A percentile compares a stretch with the other conserved stretches of the same genome.
Evolutionary conservation across 2,113 vertebrate genomes (phyloP).

Genomic region (Phoxinus phoxinus): DNA sequence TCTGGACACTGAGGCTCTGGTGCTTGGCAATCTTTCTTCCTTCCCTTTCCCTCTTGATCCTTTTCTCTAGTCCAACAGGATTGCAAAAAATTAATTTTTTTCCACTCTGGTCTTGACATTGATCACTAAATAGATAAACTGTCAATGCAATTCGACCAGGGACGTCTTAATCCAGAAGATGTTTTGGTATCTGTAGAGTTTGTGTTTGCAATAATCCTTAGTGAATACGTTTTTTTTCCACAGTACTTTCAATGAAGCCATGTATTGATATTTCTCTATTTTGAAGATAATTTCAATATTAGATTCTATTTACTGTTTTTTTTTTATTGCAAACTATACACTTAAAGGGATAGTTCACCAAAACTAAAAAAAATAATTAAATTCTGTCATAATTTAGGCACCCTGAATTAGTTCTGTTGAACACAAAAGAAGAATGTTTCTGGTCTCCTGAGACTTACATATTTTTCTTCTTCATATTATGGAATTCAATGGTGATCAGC

Average conservation of each 20-base stretch:
- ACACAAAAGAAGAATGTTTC: no score
- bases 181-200: background rate
- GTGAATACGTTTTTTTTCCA: background rate
- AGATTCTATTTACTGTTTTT: background rate
- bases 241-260: background rate
- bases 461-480: no score
- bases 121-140: background rate
- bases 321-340: no score
- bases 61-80: background rate
- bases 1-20: background rate
- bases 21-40: background rate
- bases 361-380: no score
- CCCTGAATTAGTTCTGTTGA: no score
- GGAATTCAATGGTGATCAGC: no score
- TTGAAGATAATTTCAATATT: background rate
- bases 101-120: background rate
- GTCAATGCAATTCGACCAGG: background rate
- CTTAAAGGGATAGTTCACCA: no score
- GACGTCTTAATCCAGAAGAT: background rate
- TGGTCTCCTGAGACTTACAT: no score
- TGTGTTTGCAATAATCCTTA: background rate
- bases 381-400: no score
- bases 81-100: constrained; percentile 25
- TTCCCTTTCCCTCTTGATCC: background rate
- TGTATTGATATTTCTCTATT: background rate